Conservation (phyloP, 1,140 invertebrate genomes). For the Calycopis cecrops region DNA sequence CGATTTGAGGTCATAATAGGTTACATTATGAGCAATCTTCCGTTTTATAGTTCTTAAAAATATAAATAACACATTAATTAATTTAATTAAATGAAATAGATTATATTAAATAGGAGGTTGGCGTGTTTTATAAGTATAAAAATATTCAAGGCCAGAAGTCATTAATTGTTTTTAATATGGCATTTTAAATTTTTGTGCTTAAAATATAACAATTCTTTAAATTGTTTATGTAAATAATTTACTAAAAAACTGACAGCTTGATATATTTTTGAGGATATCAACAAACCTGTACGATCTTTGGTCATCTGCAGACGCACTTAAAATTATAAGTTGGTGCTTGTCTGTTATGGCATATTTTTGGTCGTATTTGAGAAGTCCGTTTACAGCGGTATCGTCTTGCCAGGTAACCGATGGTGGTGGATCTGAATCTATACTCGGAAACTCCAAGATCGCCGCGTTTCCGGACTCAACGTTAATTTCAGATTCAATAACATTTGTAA, state of each 20-base stretch:
- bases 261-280: neutral
- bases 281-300: conserved; percentile 82
- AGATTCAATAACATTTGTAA: conserved; percentile 82
- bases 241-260: too few relatives aligned
- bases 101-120: neutral
- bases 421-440: conserved; percentile 88
- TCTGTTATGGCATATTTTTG: conserved; percentile 87
- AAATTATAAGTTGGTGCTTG: conserved; percentile 86
- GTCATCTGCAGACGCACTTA: conserved; percentile 83
- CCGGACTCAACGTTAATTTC: conserved; percentile 84
- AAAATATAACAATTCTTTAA: too few relatives aligned
- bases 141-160: conserved; percentile 1
- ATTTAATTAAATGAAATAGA: too few relatives aligned
- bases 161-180: too few relatives aligned
- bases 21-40: too few relatives aligned
- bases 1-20: too few relatives aligned
- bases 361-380: conserved; percentile 82
- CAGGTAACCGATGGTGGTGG: conserved; percentile 89
- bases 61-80: too few relatives aligned
- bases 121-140: conserved; percentile 3
- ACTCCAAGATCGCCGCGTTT: conserved; percentile 85
- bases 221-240: too few relatives aligned
- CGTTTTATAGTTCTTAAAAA: too few relatives aligned
- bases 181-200: too few relatives aligned
- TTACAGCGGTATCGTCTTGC: conserved; percentile 83